Base-by-base conservation (phyloP, 2,113 vertebrate species). In the human region DNA sequence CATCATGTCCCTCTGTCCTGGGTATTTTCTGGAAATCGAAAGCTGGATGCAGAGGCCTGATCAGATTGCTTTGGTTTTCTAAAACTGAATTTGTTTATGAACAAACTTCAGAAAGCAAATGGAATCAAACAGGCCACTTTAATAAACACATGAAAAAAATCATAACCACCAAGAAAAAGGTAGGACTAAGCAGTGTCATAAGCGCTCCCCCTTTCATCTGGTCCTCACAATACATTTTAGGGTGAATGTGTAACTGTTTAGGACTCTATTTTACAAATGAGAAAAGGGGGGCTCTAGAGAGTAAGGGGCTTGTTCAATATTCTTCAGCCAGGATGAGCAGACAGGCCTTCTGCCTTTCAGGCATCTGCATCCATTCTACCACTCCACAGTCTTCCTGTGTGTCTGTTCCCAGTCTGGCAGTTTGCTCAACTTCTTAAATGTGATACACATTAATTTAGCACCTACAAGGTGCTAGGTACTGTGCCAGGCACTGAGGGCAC, bases 381-480 rank as follows among this genome's bases (percentile, higher is more conserved):
- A 66, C 25, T 43, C 35, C 75, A 75, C 17, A 86, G 66, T 76
- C 79, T 43, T 61, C 45, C 50, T 90, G 57, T 4, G 55, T 75
- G 7, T 23, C 59, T 85, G 8, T 68, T 59, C 35, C 83, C 40
- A 84, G 20, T 27, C 5, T 55, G 32, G 57, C 48, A 61, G 40
- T 68, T 84, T 76, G n/a, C 73, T 91, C 93, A 87, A 95, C 40
- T 57, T 86, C 78, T 80, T 87, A n/a, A 27, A n/a, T 64, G 52
- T 18, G 40, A 20, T 59, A 10, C 68, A 66, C 22, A 70, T 79
- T 87, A 79, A 45, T 66, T 76, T 73, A 66, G 50, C 30, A 70
- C 48, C 70, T 52, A 48, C 3, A 35, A 5, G 9, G 32, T 52
- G 35, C 52, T 78, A 52, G 13, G 27, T 55, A 43, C 70, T 38